These are phyloP conservation scores for Gonioctena quinquepunctata DNA, from an alignment of 1,140 invertebrate species.

Conservation along the genomic window DNA sequence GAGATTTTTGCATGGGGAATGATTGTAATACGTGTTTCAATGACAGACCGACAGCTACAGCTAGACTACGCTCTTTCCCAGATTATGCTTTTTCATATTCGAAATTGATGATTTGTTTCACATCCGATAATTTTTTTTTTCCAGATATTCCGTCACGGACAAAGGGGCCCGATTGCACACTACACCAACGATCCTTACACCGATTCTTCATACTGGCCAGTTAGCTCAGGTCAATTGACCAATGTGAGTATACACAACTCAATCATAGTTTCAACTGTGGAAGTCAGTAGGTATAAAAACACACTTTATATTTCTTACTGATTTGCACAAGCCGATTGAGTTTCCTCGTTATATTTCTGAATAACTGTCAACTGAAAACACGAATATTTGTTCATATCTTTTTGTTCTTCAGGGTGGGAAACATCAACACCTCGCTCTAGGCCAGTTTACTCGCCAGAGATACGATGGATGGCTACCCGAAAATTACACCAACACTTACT, in stretches of 20 bases:
- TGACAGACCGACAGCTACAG: no score
- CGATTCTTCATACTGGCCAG: not conserved
- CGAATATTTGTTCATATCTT: not conserved
- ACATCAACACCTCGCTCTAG: conserved; percentile 64
- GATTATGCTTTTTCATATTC: no score
- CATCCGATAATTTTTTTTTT: no score
- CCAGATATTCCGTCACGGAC: not conserved
- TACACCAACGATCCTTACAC: conserved; percentile 1
- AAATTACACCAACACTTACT: conserved; percentile 59
- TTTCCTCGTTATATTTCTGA: not conserved
- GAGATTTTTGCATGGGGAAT: no score
- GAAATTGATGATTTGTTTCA: no score
- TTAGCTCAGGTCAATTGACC: not conserved
- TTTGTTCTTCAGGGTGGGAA: conserved; percentile 62
- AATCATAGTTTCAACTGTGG: no score
- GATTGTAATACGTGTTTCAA: no score
- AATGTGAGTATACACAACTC: conserved; percentile 1
- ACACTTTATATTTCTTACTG: not conserved
- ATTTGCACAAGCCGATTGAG: not conserved
- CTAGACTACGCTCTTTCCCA: no score
- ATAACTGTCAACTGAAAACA: no score
- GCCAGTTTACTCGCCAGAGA: conserved; percentile 62
- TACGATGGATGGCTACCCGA: conserved; percentile 63
- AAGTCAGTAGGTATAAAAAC: not conserved
- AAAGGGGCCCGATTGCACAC: not conserved